Evolutionary conservation across 2,797 vertebrate genomes (phyloP), one percentile per base, ranked within the genome.

Genomic region (Lindbergichthys nudifrons): DNA sequence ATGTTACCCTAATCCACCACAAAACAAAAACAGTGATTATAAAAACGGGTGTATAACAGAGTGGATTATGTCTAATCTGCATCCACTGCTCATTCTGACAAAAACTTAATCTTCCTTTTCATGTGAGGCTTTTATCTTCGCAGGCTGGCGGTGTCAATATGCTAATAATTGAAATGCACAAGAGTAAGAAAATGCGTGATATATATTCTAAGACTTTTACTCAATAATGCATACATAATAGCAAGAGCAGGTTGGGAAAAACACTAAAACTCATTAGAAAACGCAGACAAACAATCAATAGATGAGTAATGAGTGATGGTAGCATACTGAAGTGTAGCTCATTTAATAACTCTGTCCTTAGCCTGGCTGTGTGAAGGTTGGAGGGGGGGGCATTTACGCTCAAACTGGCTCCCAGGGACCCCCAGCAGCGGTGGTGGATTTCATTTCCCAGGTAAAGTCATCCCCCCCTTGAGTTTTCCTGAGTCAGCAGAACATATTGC

Each of bases 21-120:
- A 23, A 54, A 57, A 74, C 57, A 48, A 63, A 62, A 64, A 15
- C 61, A 70, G 57, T 43, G 59, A n/a, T 9, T 54, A 47, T 41
- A 18, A 26, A 32, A 3, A 21, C 10, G 0, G 42, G 1, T 52
- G 48, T 71, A 36, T 45, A 19, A 39, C 54, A 47, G 11, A 53
- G 7, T 58, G 63, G 63, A 75, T 80, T 66, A 66, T 12, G 45
- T 48, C 3, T 61, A 10, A 77, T 85, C 75, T 70, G 65, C 54
- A 54, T 62, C 72, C 50, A 39, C 43, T 19, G 10, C 63, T 60
- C 67, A 47, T 3, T 39, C 50, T 56, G 32, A 64, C 66, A 46
- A 63, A 69, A 68, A 56, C 62, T 32, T 61, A 66, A 69, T 65
- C 67, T 19, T 32, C 54, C 50, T 12, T 21, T 51, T 73, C 64